These are phyloP conservation scores for Xenopus borealis DNA, from an alignment of 2,113 vertebrate species.

Conservation along the genomic window DNA sequence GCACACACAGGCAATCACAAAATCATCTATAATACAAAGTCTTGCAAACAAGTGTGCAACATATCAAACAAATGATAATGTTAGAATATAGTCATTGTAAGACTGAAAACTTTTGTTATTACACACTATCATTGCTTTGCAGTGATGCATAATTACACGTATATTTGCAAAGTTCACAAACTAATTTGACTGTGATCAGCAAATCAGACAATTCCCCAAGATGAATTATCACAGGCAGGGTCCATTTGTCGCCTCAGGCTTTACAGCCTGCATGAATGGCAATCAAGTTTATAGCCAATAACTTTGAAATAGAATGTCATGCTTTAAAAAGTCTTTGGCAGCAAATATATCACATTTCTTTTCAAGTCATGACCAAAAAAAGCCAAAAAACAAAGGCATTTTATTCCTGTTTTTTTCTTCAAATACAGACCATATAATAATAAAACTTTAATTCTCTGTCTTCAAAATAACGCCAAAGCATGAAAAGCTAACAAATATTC, in stretches of 20 bases:
- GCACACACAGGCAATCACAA: not conserved
- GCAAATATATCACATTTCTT: conserved; percentile 44
- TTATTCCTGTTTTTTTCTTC: not conserved
- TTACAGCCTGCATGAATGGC: conserved; percentile 17
- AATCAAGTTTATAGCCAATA: conserved; percentile 13
- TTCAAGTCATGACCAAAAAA: conserved; percentile 24
- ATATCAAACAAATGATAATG: conserved; percentile 1
- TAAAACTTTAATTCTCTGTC: too few relatives aligned
- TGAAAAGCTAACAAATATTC: too few relatives aligned
- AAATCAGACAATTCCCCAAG: conserved; percentile 40
- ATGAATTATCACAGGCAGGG: conserved; percentile 10
- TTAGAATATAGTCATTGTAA: not conserved
- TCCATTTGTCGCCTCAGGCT: conserved; percentile 21
- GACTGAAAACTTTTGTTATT: not conserved
- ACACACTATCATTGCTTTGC: not conserved
- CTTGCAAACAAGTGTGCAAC: not conserved
- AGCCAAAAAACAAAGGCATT: not conserved
- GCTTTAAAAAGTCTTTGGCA: conserved; percentile 25
- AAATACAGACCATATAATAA: too few relatives aligned
- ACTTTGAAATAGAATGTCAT: conserved; percentile 37
- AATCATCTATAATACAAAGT: not conserved
- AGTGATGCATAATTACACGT: conserved; percentile 15
- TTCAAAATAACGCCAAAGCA: too few relatives aligned
- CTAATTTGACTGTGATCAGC: conserved; percentile 37
- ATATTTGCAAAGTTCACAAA: conserved; percentile 34